Evolutionary conservation across 2,113 vertebrate species (phyloP).

Genomic region (Axis porcinus): DNA sequence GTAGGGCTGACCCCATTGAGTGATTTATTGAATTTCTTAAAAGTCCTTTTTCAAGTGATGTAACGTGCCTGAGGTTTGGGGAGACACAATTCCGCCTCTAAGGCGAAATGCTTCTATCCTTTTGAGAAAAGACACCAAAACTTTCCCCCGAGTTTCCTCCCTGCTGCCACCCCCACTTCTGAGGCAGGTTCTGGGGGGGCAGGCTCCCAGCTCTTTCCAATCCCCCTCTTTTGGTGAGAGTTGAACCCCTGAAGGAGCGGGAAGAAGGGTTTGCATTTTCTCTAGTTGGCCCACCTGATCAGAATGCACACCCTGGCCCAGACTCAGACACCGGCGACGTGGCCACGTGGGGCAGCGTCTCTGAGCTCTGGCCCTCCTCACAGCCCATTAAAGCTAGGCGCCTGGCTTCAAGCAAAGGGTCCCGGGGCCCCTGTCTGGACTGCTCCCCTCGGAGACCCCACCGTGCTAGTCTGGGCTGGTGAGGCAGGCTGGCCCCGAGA

Average conservation of each 20-base stretch:
- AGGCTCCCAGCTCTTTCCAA: neutral
- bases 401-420: neutral
- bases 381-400: neutral
- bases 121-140: neutral
- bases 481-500: rapidly evolving
- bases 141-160: rapidly evolving
- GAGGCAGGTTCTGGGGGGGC: neutral
- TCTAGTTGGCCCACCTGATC: neutral
- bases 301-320: rapidly evolving
- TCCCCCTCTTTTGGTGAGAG: too few species aligned
- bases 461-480: neutral
- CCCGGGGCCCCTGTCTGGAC: neutral
- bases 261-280: neutral
- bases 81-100: neutral
- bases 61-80: neutral
- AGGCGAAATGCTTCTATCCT: neutral
- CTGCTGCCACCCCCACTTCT: rapidly evolving
- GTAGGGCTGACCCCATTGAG: neutral
- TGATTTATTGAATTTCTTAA: neutral
- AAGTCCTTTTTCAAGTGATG: neutral
- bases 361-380: neutral
- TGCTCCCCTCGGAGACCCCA: neutral
- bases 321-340: rapidly evolving
- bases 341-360: rapidly evolving
- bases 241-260: rapidly evolving